Conservation (phyloP, 2,888 invertebrate genomes). For the Gasteruption jaculator region DNA sequence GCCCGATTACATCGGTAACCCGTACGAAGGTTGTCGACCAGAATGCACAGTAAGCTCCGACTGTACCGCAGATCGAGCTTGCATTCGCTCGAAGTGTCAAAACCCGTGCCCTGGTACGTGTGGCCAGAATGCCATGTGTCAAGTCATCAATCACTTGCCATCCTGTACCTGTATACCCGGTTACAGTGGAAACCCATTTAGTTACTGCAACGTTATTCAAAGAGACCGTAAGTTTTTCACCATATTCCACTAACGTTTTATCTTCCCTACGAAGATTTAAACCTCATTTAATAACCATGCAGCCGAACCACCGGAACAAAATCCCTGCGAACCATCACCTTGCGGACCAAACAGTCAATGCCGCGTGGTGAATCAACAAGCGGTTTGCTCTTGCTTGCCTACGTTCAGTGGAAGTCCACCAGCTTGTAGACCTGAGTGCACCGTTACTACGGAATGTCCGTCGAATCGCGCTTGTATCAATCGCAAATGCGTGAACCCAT, state of each 20-base stretch:
- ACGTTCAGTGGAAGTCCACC: conserved; percentile 62
- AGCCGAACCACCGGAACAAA: conserved; percentile 48
- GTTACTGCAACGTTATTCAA: conserved; percentile 55
- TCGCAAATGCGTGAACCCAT: conserved; percentile 65
- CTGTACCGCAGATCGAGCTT: conserved; percentile 65
- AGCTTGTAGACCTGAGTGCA: conserved; percentile 66
- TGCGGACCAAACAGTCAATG: conserved; percentile 77
- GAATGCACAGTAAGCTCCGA: conserved; percentile 65
- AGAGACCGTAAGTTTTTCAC: conserved; percentile 55
- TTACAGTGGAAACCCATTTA: conserved; percentile 73
- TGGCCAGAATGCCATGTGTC: conserved; percentile 70
- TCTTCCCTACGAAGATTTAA: conserved; percentile 17
- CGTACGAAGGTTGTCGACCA: conserved; percentile 65
- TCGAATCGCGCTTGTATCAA: conserved; percentile 61
- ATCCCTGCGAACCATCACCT: conserved; percentile 60
- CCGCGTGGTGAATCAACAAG: conserved; percentile 58
- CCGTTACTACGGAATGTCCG: conserved; percentile 62
- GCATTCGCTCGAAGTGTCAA: conserved; percentile 64
- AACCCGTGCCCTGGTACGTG: conserved; percentile 75
- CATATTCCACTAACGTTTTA: conserved; percentile 36
- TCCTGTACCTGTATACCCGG: conserved; percentile 66
- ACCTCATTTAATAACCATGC: too few species aligned
- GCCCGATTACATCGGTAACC: conserved; percentile 59
- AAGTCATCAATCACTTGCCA: conserved; percentile 71
- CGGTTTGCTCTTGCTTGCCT: conserved; percentile 62